A percentile compares a stretch with the other conserved stretches of the same genome.
phyloP scores from a whole-genome alignment of 1,140 invertebrate genomes.

The Lepidurus apus region DNA sequence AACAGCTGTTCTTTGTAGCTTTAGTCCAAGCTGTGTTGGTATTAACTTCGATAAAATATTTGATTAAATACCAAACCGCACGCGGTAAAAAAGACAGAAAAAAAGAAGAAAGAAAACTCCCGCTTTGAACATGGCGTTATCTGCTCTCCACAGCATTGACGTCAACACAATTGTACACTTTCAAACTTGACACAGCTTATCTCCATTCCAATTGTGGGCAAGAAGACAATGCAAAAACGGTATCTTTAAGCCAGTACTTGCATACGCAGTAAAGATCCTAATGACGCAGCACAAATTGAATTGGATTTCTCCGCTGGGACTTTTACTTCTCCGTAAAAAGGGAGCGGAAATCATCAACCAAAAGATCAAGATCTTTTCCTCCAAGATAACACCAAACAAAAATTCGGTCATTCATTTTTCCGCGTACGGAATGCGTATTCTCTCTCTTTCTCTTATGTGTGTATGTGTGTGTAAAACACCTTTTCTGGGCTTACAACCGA shows the following conservation, averaged over 20 bases:
- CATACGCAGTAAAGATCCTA: background rate
- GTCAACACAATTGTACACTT: background rate
- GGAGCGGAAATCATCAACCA: background rate
- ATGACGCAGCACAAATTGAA: background rate
- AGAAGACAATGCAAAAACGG: background rate
- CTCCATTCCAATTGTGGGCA: background rate
- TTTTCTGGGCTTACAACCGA: background rate
- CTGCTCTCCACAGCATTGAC: background rate
- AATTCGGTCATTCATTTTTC: background rate
- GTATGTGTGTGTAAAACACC: background rate
- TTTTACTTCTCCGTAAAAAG: background rate
- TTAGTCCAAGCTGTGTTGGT: slow-evolving; percentile 1
- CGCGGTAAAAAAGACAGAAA: background rate
- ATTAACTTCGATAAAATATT: background rate
- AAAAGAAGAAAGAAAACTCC: background rate
- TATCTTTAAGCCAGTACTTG: background rate
- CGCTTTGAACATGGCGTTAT: background rate
- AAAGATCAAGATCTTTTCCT: background rate
- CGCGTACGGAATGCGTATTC: background rate
- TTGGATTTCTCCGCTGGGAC: background rate
- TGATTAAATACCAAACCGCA: background rate
- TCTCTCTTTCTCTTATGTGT: background rate
- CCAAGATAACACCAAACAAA: too few relatives aligned
- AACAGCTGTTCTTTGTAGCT: background rate
- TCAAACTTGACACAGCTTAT: background rate